A percentile compares a stretch with the other conserved stretches of the same genome.
These are phyloP conservation scores for Vidua macroura DNA, from an alignment of 2,113 vertebrate genomes.

Conservation along the genomic window DNA sequence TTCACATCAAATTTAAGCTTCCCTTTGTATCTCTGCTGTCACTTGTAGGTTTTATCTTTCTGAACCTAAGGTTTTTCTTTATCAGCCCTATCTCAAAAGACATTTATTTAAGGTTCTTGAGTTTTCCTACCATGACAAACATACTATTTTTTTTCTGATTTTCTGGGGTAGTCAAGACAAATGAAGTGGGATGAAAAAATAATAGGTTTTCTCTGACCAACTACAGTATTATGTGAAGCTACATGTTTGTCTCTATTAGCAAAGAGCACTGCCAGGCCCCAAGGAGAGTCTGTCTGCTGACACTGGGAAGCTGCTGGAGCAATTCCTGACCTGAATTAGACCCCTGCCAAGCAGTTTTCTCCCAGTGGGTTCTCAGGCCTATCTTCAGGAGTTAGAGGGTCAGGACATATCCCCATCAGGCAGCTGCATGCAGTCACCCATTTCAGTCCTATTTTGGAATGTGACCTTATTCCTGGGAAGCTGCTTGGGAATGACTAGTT, in stretches of 20 bases:
- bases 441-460: background rate
- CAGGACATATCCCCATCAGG: background rate
- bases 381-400: background rate
- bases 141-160: background rate
- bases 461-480: background rate
- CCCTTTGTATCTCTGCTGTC: background rate
- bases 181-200: background rate
- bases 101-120: background rate
- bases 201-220: background rate
- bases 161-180: background rate
- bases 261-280: background rate
- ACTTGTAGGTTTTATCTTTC: background rate
- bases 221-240: background rate
- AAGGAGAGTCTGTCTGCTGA: background rate
- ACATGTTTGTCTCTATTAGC: background rate
- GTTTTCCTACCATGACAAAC: background rate
- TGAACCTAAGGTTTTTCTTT: background rate
- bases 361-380: background rate
- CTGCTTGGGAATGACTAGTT: background rate
- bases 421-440: background rate
- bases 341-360: background rate
- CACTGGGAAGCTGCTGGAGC: background rate
- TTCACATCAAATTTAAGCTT: background rate
- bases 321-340: background rate
- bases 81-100: background rate